phyloP scores from a whole-genome alignment of 1,140 invertebrate species.

The Aleiodes sp. region DNA sequence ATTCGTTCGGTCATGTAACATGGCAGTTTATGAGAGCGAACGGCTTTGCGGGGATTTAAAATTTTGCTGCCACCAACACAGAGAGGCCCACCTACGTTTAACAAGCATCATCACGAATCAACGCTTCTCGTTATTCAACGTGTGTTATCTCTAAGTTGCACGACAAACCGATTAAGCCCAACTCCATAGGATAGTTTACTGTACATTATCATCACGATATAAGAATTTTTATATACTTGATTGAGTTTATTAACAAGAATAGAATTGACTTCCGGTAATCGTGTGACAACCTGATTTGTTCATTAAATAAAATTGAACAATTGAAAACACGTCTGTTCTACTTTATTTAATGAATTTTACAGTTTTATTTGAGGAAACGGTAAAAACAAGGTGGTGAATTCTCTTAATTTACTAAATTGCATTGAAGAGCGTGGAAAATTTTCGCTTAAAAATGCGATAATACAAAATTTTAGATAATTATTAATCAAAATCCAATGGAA shows the following conservation, averaged over 20 bases:
- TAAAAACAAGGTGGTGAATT: no score
- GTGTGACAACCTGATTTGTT: constrained; percentile 14
- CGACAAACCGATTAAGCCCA: constrained; percentile 39
- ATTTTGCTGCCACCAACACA: constrained; percentile 24
- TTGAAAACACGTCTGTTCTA: constrained; percentile 1
- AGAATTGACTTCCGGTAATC: constrained; percentile 24
- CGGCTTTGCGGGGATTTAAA: constrained; percentile 48
- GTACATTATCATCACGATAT: constrained; percentile 16
- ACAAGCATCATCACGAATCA: constrained; percentile 25
- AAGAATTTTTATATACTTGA: constrained; percentile 19
- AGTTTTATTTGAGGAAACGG: not conserved
- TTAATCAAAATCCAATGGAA: no score
- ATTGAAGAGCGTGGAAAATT: no score
- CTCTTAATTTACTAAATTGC: no score
- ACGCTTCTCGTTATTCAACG: constrained; percentile 22
- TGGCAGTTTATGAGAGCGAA: constrained; percentile 37
- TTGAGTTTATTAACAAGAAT: constrained; percentile 19
- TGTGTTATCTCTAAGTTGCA: constrained; percentile 37
- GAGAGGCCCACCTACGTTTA: constrained; percentile 29
- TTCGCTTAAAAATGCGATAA: no score
- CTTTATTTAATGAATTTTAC: not conserved
- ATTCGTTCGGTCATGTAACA: constrained; percentile 19
- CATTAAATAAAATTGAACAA: not conserved
- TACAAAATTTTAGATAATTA: no score
- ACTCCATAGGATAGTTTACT: constrained; percentile 9